Conservation (phyloP, 1,140 invertebrate genomes). For the Hesperophylax magnus region DNA sequence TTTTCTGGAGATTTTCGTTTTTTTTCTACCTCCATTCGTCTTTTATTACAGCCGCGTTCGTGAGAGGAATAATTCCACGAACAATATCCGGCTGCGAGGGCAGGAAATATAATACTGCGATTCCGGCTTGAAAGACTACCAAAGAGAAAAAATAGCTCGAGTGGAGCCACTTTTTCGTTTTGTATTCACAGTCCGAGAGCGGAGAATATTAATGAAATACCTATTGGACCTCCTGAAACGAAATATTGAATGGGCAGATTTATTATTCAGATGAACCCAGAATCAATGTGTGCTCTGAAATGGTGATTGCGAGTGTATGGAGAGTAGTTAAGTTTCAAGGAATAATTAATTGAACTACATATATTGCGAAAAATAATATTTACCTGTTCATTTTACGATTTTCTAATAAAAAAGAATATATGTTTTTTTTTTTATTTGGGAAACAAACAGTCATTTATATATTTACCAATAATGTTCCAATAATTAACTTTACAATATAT, state of each 20-base stretch:
- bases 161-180: slow-evolving; percentile 14
- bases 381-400: neutral
- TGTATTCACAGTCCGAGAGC: slow-evolving; percentile 14
- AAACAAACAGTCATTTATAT: too few relatives aligned
- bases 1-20: slow-evolving; percentile 37
- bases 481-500: too few relatives aligned
- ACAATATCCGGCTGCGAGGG: slow-evolving; percentile 32
- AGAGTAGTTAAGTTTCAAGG: neutral
- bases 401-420: neutral
- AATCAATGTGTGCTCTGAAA: neutral
- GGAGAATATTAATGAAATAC: slow-evolving; percentile 29
- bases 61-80: slow-evolving; percentile 48
- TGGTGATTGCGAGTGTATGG: neutral
- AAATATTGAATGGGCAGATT: slow-evolving; percentile 36
- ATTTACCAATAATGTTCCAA: too few relatives aligned
- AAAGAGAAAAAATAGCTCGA: neutral
- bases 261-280: slow-evolving; percentile 18
- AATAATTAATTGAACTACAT: neutral
- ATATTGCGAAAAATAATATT: neutral
- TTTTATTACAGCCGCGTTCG: slow-evolving; percentile 47
- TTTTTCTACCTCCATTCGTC: slow-evolving; percentile 43
- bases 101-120: too few relatives aligned
- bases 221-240: slow-evolving; percentile 10
- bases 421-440: too few relatives aligned
- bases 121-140: slow-evolving; percentile 23